Evolutionary conservation across 2,888 invertebrate species (phyloP).

Genomic region (Gisinianus flammeolus): DNA sequence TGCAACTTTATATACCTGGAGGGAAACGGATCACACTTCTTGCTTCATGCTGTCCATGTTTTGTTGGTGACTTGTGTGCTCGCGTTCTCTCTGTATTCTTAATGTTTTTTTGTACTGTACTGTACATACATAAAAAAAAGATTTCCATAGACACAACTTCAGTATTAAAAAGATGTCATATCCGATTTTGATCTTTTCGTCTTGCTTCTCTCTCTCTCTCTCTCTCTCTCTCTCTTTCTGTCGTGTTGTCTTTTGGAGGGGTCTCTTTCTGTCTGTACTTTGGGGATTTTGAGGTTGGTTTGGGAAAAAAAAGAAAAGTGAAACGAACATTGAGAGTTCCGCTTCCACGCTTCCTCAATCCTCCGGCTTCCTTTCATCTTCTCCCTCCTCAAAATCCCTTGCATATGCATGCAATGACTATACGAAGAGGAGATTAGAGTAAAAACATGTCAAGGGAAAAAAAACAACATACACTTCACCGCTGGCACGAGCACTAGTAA

Average conservation of each 20-base stretch:
- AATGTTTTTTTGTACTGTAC: too few relatives aligned
- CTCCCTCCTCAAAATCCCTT: neutral
- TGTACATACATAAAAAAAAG: neutral
- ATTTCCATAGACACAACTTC: neutral
- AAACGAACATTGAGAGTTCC: slow-evolving; percentile 14
- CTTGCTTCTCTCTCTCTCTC: neutral
- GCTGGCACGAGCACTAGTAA: too few relatives aligned
- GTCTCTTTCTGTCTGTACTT: neutral
- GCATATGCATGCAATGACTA: too few relatives aligned
- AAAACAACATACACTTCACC: too few relatives aligned
- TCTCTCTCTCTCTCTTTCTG: slow-evolving; percentile 24
- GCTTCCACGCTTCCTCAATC: slow-evolving; percentile 16
- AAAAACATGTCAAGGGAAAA: too few relatives aligned
- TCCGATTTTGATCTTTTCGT: slow-evolving; percentile 30
- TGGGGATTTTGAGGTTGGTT: neutral
- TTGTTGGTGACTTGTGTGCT: neutral
- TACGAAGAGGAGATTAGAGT: too few relatives aligned
- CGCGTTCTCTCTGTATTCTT: too few relatives aligned
- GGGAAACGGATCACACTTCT: slow-evolving; percentile 20
- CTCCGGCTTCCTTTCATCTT: slow-evolving; percentile 4
- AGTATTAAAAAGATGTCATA: slow-evolving; percentile 36
- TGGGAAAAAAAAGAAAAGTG: too few relatives aligned
- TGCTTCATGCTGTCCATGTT: neutral
- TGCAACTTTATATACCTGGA: neutral
- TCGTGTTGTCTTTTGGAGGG: slow-evolving; percentile 3